Base-by-base conservation (phyloP, 1,140 invertebrate genomes). In the Charaxes varanes region DNA sequence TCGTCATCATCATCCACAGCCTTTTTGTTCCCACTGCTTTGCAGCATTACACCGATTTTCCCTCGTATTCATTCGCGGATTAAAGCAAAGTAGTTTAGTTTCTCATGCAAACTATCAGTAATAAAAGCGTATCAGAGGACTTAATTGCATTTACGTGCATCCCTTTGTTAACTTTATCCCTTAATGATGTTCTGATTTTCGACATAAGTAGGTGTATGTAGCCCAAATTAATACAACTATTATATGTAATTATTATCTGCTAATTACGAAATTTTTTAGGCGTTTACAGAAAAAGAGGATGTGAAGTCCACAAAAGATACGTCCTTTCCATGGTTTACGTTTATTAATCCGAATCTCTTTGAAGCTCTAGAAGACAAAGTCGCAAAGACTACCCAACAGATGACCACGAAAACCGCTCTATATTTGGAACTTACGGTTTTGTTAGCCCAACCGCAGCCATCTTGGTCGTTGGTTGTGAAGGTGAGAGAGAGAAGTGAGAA, bases 401-500 rank as follows among this genome's bases (percentile, higher is more conserved):
- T 92, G 3, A 62, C 82, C 0, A 76, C 86, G 4, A 84, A 86
- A 41, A 87, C 87, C 4, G 86, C 86, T 8, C 85, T 92, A 1
- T 88, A 88, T 4, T 62, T 93, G 18, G 91, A 93, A 51, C 56
- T 94, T 7, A 87, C 88, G 13, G 88, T 94, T 0, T 58, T 94
- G 3, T 73, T 90, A 22, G 87, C 89, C n/a, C 92, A 93, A 58
- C 92, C 93, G 0, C 90, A 93, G 55, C 88, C 90, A 0, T 89
- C 90, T 42, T 94, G 92, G 92, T 77, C 88, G 2, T 86, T 91
- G 36, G 55, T 93, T 13, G 74, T 93, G 3, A 92, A 92, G 80
- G 90, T 91, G 69, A 63, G 32, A 34, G n/a, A n/a, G n/a, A n/a
- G n/a, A n/a, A n/a, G n/a, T n/a, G n/a, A n/a, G n/a, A n/a, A n/a